A percentile compares a stretch with the other conserved stretches of the same genome.
Evolutionary conservation across 2,797 vertebrate genomes (phyloP).

Genomic region (Cercopithecus hamlyni): DNA sequence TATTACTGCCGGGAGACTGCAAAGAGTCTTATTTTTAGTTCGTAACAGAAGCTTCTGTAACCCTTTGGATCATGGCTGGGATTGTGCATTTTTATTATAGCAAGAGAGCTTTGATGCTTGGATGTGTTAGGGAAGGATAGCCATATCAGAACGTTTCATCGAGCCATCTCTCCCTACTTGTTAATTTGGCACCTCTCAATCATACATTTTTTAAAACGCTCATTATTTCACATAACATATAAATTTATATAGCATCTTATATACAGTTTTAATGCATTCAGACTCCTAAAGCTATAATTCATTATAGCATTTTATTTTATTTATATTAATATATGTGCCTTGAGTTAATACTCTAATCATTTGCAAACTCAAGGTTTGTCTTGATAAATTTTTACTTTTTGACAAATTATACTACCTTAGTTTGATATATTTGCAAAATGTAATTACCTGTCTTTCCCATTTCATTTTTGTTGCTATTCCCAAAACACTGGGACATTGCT

Average conservation of each 20-base stretch:
- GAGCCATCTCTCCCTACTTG: neutral
- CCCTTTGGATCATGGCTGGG: neutral
- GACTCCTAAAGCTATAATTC: neutral
- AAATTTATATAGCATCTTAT: neutral
- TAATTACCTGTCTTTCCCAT: neutral
- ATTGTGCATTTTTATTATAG: neutral
- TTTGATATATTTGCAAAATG: neutral
- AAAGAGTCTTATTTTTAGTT: neutral
- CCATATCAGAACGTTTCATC: neutral
- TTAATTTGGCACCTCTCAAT: neutral
- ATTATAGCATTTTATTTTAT: constrained; percentile 4
- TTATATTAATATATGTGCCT: neutral
- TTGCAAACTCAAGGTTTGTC: neutral
- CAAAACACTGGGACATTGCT: neutral
- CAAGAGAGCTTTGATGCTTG: neutral
- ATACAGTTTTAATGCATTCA: neutral
- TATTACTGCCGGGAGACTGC: neutral
- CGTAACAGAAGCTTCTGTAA: neutral
- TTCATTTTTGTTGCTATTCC: neutral
- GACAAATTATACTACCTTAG: neutral
- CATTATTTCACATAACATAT: neutral
- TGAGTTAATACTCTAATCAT: constrained; percentile 25
- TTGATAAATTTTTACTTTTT: constrained; percentile 5
- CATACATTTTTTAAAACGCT: neutral
- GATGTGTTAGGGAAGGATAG: neutral